Evolutionary conservation across 2,888 invertebrate species (phyloP).

Genomic region (Euproctis similis): DNA sequence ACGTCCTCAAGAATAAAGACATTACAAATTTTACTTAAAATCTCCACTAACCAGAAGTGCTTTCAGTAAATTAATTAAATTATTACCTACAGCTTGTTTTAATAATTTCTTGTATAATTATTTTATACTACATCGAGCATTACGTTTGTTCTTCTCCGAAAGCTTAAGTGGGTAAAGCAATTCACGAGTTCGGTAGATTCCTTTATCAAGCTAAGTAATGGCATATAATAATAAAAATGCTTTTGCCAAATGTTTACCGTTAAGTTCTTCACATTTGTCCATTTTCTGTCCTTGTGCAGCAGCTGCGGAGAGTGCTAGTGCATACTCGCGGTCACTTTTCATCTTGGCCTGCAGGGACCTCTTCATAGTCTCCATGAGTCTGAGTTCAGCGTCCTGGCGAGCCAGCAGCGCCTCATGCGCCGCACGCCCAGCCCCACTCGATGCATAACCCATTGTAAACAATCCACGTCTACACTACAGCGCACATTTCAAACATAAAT

Average conservation of each 20-base stretch:
- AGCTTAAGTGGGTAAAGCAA: no score
- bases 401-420: slow-evolving; percentile 94
- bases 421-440: slow-evolving; percentile 88
- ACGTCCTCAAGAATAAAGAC: no score
- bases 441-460: slow-evolving; percentile 87
- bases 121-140: no score
- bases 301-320: slow-evolving; percentile 86
- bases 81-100: no score
- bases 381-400: slow-evolving; percentile 93
- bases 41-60: no score
- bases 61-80: no score
- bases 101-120: no score
- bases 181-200: no score
- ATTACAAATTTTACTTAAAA: no score
- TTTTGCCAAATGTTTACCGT: slow-evolving; percentile 75
- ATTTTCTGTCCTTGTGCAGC: slow-evolving; percentile 89
- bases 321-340: slow-evolving; percentile 94
- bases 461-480: slow-evolving; percentile 41
- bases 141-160: no score
- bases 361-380: slow-evolving; percentile 93
- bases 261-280: slow-evolving; percentile 84
- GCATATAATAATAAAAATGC: no score
- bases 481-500: slow-evolving; percentile 62
- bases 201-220: no score
- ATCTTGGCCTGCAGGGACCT: slow-evolving; percentile 90